Evolutionary conservation across 1,140 invertebrate species (phyloP), one percentile per base, ranked within the genome.

Genomic region (Cryptotermes secundus): DNA sequence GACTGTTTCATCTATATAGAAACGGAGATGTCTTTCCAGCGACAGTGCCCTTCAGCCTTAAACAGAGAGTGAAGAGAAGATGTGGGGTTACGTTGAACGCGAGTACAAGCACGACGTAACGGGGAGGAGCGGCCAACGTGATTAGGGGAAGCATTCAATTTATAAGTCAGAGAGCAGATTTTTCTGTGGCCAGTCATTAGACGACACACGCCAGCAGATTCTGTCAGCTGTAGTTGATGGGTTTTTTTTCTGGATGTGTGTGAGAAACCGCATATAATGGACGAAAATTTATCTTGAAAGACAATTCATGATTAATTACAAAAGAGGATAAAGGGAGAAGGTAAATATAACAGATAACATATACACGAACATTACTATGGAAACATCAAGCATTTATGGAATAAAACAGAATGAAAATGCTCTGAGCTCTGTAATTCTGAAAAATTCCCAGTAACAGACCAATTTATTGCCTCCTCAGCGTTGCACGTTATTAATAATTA

Each of bases 141-240:
- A 72, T 72, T 72, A 72, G 59, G 59, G 59, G 26, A 72, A n/a
- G 59, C 59, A 72, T 72, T 72, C 59, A 72, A 72, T 72, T 72
- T 72, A 72, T 72, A 72, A 72, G 59, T 72, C 59, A 72, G 59
- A 26, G 59, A 31, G 26, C 59, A 72, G 59, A 72, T 72, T 72
- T 72, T 72, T 72, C 59, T 31, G 59, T 72, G 9, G 26, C 26
- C 26, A 31, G 59, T 26, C 59, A 72, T 72, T 72, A 72, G 59
- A n/a, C 2, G 26, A 72, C 2, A 72, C 59, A 72, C 26, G 59
- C 59, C n/a, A 72, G n/a, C 59, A 72, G 59, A 31, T 72, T n/a
- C 59, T 72, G 59, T 72, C 59, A 72, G 59, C 59, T 72, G 59
- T 31, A 31, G 59, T 14, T 72, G 59, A 72, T 72, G 59, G 59